phyloP scores from a whole-genome alignment of 1,140 invertebrate genomes.

The Odontomachus brunneus region DNA sequence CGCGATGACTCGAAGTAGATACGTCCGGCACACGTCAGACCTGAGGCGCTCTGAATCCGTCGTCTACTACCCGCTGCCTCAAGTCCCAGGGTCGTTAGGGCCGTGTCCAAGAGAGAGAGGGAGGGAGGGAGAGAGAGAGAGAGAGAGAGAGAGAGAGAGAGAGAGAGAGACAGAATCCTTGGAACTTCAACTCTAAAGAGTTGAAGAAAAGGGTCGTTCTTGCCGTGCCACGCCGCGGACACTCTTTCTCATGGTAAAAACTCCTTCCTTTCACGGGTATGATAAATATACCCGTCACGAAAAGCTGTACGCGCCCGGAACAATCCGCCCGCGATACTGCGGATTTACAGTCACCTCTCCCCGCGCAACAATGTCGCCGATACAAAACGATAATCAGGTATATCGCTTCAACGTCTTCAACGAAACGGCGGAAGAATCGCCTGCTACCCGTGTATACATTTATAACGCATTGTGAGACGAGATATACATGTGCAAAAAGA shows the following conservation, averaged over 20 bases:
- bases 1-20: background rate
- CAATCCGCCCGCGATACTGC: slow-evolving; percentile 3
- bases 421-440: background rate
- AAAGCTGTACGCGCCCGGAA: slow-evolving; percentile 17
- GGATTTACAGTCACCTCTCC: background rate
- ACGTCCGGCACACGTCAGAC: background rate
- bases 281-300: slow-evolving; percentile 37
- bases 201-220: slow-evolving; percentile 25
- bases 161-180: background rate
- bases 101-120: no score
- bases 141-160: no score
- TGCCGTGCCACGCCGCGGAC: background rate
- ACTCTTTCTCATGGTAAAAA: slow-evolving; percentile 33
- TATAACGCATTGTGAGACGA: no score
- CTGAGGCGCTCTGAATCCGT: background rate
- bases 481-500: no score
- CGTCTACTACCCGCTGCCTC: background rate
- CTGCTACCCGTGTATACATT: no score
- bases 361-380: background rate
- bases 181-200: background rate
- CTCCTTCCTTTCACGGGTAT: slow-evolving; percentile 20
- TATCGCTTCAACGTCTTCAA: background rate
- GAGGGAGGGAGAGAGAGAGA: no score
- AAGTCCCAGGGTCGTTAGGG: slow-evolving; percentile 5
- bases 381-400: slow-evolving; percentile 1